Evolutionary conservation across 2,113 vertebrate genomes (phyloP).

Genomic region (Alces alces): DNA sequence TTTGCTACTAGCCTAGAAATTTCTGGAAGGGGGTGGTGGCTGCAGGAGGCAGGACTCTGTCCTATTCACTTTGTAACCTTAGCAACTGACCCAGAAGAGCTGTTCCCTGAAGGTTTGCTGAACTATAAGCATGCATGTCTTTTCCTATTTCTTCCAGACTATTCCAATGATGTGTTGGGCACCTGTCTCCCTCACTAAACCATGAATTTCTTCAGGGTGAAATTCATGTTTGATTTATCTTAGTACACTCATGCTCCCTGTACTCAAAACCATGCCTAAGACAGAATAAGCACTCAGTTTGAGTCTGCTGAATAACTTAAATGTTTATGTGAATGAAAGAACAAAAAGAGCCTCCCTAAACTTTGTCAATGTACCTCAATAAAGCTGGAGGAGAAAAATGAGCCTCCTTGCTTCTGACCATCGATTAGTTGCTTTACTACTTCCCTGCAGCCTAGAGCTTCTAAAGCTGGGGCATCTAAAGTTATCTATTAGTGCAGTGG

Average conservation of each 20-base stretch:
- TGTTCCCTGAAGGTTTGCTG: not conserved
- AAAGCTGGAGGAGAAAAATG: not conserved
- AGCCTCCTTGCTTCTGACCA: not conserved
- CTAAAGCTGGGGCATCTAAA: not conserved
- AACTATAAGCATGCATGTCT: not conserved
- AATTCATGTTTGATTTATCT: not conserved
- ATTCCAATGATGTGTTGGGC: not conserved
- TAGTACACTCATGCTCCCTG: not conserved
- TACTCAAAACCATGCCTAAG: not conserved
- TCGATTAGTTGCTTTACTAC: not conserved
- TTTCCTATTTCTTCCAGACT: not conserved
- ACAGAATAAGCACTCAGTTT: not conserved
- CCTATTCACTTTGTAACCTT: not conserved
- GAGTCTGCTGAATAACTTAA: not conserved
- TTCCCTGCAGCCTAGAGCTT: not conserved
- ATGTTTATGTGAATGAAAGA: not conserved
- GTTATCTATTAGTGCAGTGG: not conserved
- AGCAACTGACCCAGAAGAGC: not conserved
- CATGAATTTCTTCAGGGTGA: not conserved
- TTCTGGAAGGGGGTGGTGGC: not conserved
- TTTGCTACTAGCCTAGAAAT: not conserved
- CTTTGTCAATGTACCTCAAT: not conserved
- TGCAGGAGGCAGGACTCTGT: not conserved
- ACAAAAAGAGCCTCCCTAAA: not conserved
- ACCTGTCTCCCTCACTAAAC: not conserved